Base-by-base conservation (phyloP, 1,140 invertebrate genomes). In the Dendroctonus valens region DNA sequence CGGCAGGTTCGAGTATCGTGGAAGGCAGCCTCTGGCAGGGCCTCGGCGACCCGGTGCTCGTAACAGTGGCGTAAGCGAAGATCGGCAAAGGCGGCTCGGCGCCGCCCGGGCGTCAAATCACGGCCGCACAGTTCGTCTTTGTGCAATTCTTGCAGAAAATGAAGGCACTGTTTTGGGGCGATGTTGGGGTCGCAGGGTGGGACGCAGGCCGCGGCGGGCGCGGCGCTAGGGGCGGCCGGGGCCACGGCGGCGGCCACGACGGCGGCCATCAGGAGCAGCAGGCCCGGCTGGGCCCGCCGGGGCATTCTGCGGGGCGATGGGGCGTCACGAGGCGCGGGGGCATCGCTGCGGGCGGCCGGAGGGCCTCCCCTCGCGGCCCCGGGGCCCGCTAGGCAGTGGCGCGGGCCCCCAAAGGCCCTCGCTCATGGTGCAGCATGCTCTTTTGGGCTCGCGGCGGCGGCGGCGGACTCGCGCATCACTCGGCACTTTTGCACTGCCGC, bases 11-110 rank as follows among this genome's bases (percentile, higher is more conserved):
- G 73, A 67, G 83, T 84, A 74, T 87, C 87, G 71, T 85, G 83
- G 74, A 87, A 83, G 74, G 86, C 87, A 75, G 82, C 79, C 70
- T 82, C 83, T 77, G 86, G 83, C 75, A 91, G 83, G 74, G 89
- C 88, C 81, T 86, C 84, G 75, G 85, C 83, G 74, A 88, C 87
- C 76, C 85, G 83, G 80, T 90, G 88, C 80, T 92, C 89, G 81
- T 88, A 90, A 83, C 91, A 92, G 80, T 90, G 87, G 78, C 85
- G 85, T 79, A 91, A 83, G 81, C 89, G 86, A 77, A 87, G 78
- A 74, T 81, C 79, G 76, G 81, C 81, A 75, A 86, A 80, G 77
- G 80, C 78, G 77, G 75, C 78, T 75, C 83, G 82, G 76, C 81
- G 81, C 80, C 83, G 81, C 82, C 83, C 80, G 81, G 81, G 77